Evolutionary conservation across 2,888 invertebrate species (phyloP).

Genomic region (Kuschelorhynchus macadamiae): DNA sequence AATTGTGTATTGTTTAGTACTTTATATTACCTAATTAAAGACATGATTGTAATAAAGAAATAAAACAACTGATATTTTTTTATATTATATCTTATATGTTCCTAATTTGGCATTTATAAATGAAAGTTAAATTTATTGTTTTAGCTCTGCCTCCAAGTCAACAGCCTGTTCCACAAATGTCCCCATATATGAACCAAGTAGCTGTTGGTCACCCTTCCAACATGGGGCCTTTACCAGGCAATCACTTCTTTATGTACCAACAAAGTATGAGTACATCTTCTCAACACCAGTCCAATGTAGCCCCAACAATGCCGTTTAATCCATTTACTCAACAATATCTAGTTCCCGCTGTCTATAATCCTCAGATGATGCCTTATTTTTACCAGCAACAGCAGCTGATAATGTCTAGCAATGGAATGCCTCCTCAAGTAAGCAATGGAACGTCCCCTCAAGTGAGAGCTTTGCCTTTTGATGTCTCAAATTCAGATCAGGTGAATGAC

Average conservation of each 20-base stretch:
- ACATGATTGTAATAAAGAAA: too few relatives aligned
- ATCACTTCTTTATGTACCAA: slow-evolving; percentile 72
- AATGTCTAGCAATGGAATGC: slow-evolving; percentile 68
- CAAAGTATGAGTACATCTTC: slow-evolving; percentile 71
- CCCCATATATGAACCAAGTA: slow-evolving; percentile 43
- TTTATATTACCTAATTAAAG: too few relatives aligned
- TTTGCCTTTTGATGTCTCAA: slow-evolving; percentile 57
- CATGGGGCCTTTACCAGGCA: slow-evolving; percentile 63
- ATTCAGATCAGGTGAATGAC: slow-evolving; percentile 11
- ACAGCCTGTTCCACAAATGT: slow-evolving; percentile 23
- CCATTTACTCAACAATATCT: slow-evolving; percentile 72
- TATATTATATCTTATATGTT: too few relatives aligned
- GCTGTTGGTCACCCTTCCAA: slow-evolving; percentile 54
- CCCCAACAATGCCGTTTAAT: slow-evolving; percentile 66
- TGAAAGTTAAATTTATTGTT: too few relatives aligned
- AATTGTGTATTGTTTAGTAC: too few relatives aligned
- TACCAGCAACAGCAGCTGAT: slow-evolving; percentile 73
- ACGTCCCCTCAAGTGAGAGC: slow-evolving; percentile 64
- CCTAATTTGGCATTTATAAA: too few relatives aligned
- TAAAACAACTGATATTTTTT: too few relatives aligned
- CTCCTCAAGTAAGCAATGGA: slow-evolving; percentile 66
- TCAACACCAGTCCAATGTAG: slow-evolving; percentile 61
- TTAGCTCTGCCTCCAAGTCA: slow-evolving; percentile 10
- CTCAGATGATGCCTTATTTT: slow-evolving; percentile 72
- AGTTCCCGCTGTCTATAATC: slow-evolving; percentile 68